phyloP scores from a whole-genome alignment of 2,797 vertebrate species.

The Allenopithecus nigroviridis region DNA sequence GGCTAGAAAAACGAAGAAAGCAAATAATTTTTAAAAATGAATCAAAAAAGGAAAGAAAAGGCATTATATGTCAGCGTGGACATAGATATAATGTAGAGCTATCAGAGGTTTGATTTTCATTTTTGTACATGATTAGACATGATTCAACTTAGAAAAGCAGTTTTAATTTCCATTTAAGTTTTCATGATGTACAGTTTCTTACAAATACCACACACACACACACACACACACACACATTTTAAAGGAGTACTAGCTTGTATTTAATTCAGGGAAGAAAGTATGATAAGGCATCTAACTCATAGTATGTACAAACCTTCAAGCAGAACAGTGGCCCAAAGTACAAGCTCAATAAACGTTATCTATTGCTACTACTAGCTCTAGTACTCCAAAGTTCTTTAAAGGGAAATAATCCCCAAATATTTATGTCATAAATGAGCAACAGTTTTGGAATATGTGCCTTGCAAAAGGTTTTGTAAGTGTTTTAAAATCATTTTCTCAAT shows the following conservation, averaged over 20 bases:
- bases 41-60: neutral
- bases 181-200: neutral
- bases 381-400: neutral
- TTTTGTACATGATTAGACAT: neutral
- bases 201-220: neutral
- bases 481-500: neutral
- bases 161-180: neutral
- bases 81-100: neutral
- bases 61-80: neutral
- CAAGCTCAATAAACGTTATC: neutral
- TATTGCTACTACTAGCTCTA: neutral
- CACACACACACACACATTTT: neutral
- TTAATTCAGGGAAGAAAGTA: neutral
- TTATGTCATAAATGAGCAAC: neutral
- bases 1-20: neutral
- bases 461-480: neutral
- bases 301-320: neutral
- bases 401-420: neutral
- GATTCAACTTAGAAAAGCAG: neutral
- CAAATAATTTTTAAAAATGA: neutral
- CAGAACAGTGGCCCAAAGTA: neutral
- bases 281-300: neutral
- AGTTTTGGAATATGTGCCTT: neutral
- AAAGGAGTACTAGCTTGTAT: neutral
- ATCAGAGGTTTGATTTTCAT: conserved; percentile 5